Base-by-base conservation (phyloP, 2,797 vertebrate genomes). In the Uromys caudimaculatus region DNA sequence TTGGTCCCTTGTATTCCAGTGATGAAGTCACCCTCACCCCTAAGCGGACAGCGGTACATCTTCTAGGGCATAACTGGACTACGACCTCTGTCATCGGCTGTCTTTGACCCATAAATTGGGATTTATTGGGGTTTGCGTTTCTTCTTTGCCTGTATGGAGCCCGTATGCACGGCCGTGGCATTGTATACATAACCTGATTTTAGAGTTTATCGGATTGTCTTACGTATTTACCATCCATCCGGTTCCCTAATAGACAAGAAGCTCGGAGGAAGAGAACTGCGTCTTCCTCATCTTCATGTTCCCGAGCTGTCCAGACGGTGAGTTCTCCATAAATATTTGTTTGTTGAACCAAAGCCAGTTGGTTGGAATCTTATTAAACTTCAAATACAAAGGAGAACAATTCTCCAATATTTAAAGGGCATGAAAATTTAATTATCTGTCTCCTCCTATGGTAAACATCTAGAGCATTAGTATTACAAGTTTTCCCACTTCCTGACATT, bases 381-480 rank as follows among this genome's bases (percentile, higher is more conserved):
- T 97, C 88, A 82, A 77, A 78, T 92, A 95, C 60, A 95, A 92
- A 93, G 82, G 44, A 97, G 50, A 97, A 17, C 64, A 84, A 73
- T 94, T 92, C 69, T 85, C 83, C 47, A 79, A 77, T 95, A 96
- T 91, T 94, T 96, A 94, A 96, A 96, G 89, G 62, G 17, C 75
- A 94, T 58, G 62, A 96, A 96, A 95, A 87, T 94, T 85, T 95
- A 97, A 96, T 84, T 85, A 75, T 94, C 79, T 94, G 44, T 60
- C 93, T 76, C 56, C 90, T 87, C 87, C 90, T 79, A 83, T 52
- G 67, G 50, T 83, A 93, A 91, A 95, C 88, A 81, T 38, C 76
- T 79, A 92, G 75, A 71, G 94, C 58, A 76, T 62, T 87, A 78
- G 93, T 86, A 82, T 92, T 96, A 84, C 23, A 77, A 69, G 60